Base-by-base conservation (phyloP, 2,888 invertebrate species). In the Anthophora plumipes region DNA sequence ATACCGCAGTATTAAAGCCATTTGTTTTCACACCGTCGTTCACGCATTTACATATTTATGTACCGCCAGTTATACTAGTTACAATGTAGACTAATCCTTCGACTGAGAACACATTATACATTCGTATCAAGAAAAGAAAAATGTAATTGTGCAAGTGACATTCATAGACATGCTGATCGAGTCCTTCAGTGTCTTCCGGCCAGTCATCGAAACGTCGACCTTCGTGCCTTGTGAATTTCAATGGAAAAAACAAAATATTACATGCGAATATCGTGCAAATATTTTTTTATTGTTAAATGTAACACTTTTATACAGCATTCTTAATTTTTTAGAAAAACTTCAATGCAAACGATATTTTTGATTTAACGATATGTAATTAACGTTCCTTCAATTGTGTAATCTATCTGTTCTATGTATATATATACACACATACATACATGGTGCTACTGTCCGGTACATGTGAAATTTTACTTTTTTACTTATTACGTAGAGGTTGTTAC, bases 1-100 rank as follows among this genome's bases (percentile, higher is more conserved):
- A 64, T 31, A 63, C 39, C 71, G 57, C 80, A 85, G 85, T 85
- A 85, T 85, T 85, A 85, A 63, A 60, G 37, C 22, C 43, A 63
- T 68, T 72, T 64, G 43, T 46, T 70, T 77, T 82, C 70, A 67
- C 60, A 68, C 46, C 71, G 64, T 64, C 54, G 20, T 60, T 77
- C n/a, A 77, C 17, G 68, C 71, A 80, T 77, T 80, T 75, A 77
- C 48, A 75, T 55, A 80, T 77, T 74, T 73, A 57, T 61, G 68
- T 41, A 17, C 25, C 37, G 54, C n/a, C 3, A 22, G 41, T 48
- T 14, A 59, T 55, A 57, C 43, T 66, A 22, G n/a, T 43, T 57
- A 69, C 41, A 54, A 11, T n/a, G 46, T 63, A 63, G 46, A 61
- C 41, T 54, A 69, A 50, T 39, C 12, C 8, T 63, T 8, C 14